These are phyloP conservation scores for Micoletzkya japonica DNA, from an alignment of 2,888 invertebrate species.

Conservation along the genomic window DNA sequence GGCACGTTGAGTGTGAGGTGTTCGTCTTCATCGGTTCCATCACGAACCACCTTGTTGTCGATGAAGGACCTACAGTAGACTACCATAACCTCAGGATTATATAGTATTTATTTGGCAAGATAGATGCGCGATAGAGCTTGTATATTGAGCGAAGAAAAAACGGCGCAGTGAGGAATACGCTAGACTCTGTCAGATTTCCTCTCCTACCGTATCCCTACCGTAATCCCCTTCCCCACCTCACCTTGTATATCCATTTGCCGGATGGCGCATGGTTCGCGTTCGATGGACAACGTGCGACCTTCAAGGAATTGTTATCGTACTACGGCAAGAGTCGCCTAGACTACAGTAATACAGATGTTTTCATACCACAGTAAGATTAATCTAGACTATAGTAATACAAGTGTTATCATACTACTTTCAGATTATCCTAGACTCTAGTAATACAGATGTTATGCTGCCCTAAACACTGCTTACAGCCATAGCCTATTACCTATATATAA, in stretches of 20 bases:
- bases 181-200: neutral
- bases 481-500: too few species aligned
- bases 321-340: too few species aligned
- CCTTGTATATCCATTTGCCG: constrained; percentile 42
- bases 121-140: neutral
- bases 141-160: neutral
- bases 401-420: too few species aligned
- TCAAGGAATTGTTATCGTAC: too few species aligned
- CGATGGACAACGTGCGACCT: constrained; percentile 38
- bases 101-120: neutral
- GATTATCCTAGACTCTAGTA: neutral
- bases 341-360: too few species aligned
- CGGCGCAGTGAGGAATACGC: too few species aligned
- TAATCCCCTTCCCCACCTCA: neutral
- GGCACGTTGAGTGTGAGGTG: constrained; percentile 49
- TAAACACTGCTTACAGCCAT: too few species aligned
- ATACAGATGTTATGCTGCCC: neutral
- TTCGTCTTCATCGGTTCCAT: constrained; percentile 46
- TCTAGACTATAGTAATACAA: too few species aligned
- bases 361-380: too few species aligned
- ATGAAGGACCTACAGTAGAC: constrained; percentile 46
- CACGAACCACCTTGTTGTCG: constrained; percentile 50
- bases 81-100: neutral
- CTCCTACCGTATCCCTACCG: neutral
- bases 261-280: constrained; percentile 49